Evolutionary conservation across 2,888 invertebrate species (phyloP), one percentile per base, ranked within the genome.

Genomic region (Thumatha senex): DNA sequence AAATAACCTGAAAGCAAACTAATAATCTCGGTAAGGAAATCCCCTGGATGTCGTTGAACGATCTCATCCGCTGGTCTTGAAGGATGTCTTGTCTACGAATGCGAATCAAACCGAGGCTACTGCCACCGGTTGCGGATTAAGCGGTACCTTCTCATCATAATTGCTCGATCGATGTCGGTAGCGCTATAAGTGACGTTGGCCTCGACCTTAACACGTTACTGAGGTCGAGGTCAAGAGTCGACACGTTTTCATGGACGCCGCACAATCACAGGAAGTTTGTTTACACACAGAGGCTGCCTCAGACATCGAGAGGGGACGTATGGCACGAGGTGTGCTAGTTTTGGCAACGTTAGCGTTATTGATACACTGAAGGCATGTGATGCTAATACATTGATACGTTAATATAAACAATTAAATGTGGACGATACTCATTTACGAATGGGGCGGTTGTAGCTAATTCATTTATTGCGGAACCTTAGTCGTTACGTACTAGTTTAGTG

Each of bases 201-300:
- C 56, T 59, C 40, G 67, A 56, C 67, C 67, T 63, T 40, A 34
- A 36, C 44, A 46, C 48, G 34, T 38, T 11, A 43, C 9, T 11
- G 18, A 8, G 29, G 30, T 12, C 46, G 50, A 63, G 52, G 63
- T 52, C 48, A 18, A 14, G 14, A 18, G 13, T 7, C 35, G 18
- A 13, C 34, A 18, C n/a, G 10, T 35, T 5, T 14, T 1, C 49
- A 53, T 42, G 51, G 54, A 49, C 46, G 46, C 40, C 33, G 49
- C 49, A 53, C 62, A 49, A 46, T 48, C 43, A 40, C 51, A 51
- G 45, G 45, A 54, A 53, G 56, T 56, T 58, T 63, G 66, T 63
- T 62, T 59, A 59, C 59, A 45, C 34, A 24, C 18, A 0, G 10
- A 13, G 36, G 11, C 11, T n/a, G 33, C 34, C 18, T 43, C 18